Conservation (phyloP, 1,140 invertebrate species). For the Euschistus heros region DNA sequence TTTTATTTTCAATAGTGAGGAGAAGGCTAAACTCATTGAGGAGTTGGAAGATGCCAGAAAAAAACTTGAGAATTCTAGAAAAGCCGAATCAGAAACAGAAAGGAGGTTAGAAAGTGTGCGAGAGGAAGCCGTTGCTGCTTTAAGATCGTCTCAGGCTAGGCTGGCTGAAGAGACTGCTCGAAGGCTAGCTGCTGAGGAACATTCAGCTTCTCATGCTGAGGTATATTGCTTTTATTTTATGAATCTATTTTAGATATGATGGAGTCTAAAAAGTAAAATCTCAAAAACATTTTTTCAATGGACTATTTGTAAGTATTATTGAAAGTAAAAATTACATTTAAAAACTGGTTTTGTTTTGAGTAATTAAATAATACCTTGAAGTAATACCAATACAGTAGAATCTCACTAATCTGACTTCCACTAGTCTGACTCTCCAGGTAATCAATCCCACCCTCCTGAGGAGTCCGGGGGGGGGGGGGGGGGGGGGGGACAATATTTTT, state of each 20-base stretch:
- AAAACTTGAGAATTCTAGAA: neutral
- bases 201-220: slow-evolving; percentile 42
- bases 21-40: neutral
- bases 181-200: slow-evolving; percentile 47
- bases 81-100: slow-evolving; percentile 34
- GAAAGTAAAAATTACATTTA: too few species aligned
- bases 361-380: too few species aligned
- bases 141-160: slow-evolving; percentile 42
- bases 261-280: neutral
- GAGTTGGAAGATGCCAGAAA: neutral
- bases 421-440: too few species aligned
- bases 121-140: slow-evolving; percentile 34
- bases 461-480: too few species aligned
- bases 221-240: slow-evolving; percentile 30
- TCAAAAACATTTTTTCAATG: too few species aligned
- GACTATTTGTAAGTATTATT: too few species aligned
- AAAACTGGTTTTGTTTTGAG: too few species aligned
- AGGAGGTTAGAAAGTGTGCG: slow-evolving; percentile 35
- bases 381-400: too few species aligned
- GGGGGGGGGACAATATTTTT: too few species aligned
- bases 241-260: neutral
- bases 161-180: slow-evolving; percentile 43
- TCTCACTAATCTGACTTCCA: too few species aligned
- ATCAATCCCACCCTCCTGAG: too few species aligned
- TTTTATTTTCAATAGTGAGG: neutral